Evolutionary conservation across 2,888 invertebrate genomes (phyloP), one percentile per base, ranked within the genome.

Genomic region (Byasa hedistus): DNA sequence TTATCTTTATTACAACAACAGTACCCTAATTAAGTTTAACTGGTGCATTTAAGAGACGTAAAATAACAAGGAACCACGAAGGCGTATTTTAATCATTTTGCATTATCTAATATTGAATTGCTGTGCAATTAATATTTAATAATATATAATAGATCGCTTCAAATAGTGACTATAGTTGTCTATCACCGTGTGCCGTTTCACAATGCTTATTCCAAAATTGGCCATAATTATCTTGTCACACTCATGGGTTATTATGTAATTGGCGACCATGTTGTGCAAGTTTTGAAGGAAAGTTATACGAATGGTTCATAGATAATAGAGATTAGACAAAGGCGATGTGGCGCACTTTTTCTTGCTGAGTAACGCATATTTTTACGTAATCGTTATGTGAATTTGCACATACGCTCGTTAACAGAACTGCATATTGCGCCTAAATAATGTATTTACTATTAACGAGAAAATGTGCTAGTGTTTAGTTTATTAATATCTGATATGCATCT

Each of bases 281-380:
- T 83, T 80, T 73, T 75, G 32, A 79, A 80, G 78, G 78, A 78
- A 77, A 77, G 72, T 69, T 69, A 70, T 71, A 70, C 70, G 70
- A 73, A 78, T 78, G 79, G 79, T 76, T 77, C 79, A 76, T 77
- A 78, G 32, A 32, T 32, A 32, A 32, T 32, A 32, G 79, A 32
- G 32, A 76, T 76, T 75, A 77, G 75, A 75, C 77, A 76, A 85
- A 84, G n/a, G 77, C 80, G 79, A 84, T 83, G 82, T 85, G 80
- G 82, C 78, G 77, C 83, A 78, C 82, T 83, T 85, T 87, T 87
- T 84, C 83, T 85, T 78, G 75, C 82, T 74, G 77, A 76, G 76
- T 81, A 78, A 81, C 80, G 78, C 76, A 79, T 79, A 60, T 70
- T 74, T 78, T 86, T 86, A 81, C 79, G 80, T 80, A 86, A 85